Percentiles rank a stretch among this genome's conserved stretches.
phyloP scores from a whole-genome alignment of 2,888 invertebrate species.

The Microchrysa polita region DNA sequence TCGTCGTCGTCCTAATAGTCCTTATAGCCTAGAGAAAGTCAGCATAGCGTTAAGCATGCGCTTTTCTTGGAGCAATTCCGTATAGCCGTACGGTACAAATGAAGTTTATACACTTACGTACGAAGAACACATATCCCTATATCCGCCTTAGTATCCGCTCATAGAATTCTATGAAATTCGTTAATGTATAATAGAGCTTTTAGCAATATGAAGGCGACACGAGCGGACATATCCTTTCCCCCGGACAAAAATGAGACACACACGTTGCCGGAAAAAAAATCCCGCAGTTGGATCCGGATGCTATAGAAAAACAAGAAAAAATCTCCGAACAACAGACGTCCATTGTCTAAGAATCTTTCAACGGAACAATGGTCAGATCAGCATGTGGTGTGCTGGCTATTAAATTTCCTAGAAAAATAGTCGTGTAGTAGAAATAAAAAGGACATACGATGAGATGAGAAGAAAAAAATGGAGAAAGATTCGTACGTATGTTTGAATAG shows the following conservation, averaged over 20 bases:
- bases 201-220: slow-evolving; percentile 24
- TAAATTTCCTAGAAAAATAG: slow-evolving; percentile 29
- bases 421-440: slow-evolving; percentile 4
- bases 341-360: slow-evolving; percentile 29
- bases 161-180: slow-evolving; percentile 5
- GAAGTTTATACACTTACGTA: no score
- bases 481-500: neutral
- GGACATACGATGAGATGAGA: neutral
- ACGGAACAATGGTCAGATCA: slow-evolving; percentile 29
- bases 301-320: slow-evolving; percentile 15
- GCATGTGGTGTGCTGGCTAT: slow-evolving; percentile 27
- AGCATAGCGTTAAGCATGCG: slow-evolving; percentile 23
- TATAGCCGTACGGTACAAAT: no score
- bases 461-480: neutral
- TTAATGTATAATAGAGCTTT: slow-evolving; percentile 18
- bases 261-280: no score
- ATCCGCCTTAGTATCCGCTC: no score
- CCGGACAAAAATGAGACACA: neutral
- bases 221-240: neutral
- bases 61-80: no score
- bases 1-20: no score
- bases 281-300: neutral
- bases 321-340: neutral
- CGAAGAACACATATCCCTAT: no score
- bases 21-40: no score